Evolutionary conservation across 2,888 invertebrate genomes (phyloP), one percentile per base, ranked within the genome.

Genomic region (Idaea aversata): DNA sequence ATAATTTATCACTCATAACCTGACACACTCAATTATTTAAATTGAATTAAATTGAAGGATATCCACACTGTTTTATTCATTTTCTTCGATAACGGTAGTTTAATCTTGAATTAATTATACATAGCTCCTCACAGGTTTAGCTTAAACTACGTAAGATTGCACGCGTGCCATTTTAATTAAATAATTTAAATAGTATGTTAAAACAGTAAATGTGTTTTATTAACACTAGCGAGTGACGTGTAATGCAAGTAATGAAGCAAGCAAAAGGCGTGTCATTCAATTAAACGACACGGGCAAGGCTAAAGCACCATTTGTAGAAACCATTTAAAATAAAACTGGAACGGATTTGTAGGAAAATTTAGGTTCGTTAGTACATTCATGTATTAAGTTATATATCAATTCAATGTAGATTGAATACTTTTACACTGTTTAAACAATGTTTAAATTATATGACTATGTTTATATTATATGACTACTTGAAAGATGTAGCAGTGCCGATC

Each of bases 241-340:
- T 47, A 7, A 47, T 47, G 10, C 47, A 10, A 47, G 47, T 47
- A 71, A 69, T 63, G 63, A 63, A 15, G 70, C 61, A 63, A 70
- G 71, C 64, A 60, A 66, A 68, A 72, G 70, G 72, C 72, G 71
- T 70, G 70, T 66, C 64, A 67, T 69, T 70, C 70, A 74, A 72
- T 75, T 72, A 72, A 63, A 69, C 67, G 67, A 65, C 70, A 69
- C 63, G 67, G 60, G 71, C 77, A 77, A 79, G 77, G 80, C 63
- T 75, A 60, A 62, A 64, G 69, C 70, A 70, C 70, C 65, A 67
- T 72, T 75, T 65, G 63, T 61, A 70, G 63, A 61, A 69, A 72
- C 68, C 64, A 71, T 70, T 66, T 63, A 66, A 69, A 57, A 63
- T 66, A 66, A 69, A 70, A 68, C 65, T 67, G 63, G 66, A 67